phyloP scores from a whole-genome alignment of 2,888 invertebrate species.

The Drosophila multiciliata region DNA sequence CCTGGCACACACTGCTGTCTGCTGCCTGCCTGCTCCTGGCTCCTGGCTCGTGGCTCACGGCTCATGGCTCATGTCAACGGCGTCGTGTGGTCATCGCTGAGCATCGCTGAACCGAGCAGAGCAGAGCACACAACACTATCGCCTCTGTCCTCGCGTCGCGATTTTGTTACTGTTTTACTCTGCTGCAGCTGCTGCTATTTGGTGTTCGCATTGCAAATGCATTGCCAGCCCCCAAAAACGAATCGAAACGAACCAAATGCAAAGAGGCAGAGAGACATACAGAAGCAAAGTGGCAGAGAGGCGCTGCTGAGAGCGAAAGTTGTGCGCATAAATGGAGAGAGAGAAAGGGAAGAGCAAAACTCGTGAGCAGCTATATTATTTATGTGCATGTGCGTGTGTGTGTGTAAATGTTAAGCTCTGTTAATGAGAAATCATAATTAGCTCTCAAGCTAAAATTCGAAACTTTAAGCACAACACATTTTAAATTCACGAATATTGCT shows the following conservation, averaged over 20 bases:
- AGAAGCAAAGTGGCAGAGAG: constrained; percentile 5
- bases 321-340: constrained; percentile 41
- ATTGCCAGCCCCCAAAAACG: constrained; percentile 19
- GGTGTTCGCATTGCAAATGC: constrained; percentile 36
- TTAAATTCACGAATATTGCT: neutral
- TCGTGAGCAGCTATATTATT: constrained; percentile 6
- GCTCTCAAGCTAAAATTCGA: neutral
- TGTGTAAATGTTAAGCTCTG: constrained; percentile 16
- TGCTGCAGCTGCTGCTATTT: constrained; percentile 37
- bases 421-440: constrained; percentile 44
- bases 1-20: constrained; percentile 70
- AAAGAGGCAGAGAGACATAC: constrained; percentile 4
- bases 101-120: constrained; percentile 20
- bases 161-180: constrained; percentile 38
- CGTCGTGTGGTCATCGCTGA: constrained; percentile 21
- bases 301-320: constrained; percentile 30
- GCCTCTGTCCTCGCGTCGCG: constrained; percentile 30
- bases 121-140: constrained; percentile 15
- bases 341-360: constrained; percentile 25
- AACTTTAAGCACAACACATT: neutral
- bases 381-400: neutral
- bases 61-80: constrained; percentile 27
- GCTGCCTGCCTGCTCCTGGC: constrained; percentile 22
- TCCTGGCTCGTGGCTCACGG: constrained; percentile 12
- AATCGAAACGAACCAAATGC: constrained; percentile 2